A percentile compares a stretch with the other conserved stretches of the same genome.
Conservation (phyloP, 2,888 invertebrate species). For the Elmis aenea region DNA sequence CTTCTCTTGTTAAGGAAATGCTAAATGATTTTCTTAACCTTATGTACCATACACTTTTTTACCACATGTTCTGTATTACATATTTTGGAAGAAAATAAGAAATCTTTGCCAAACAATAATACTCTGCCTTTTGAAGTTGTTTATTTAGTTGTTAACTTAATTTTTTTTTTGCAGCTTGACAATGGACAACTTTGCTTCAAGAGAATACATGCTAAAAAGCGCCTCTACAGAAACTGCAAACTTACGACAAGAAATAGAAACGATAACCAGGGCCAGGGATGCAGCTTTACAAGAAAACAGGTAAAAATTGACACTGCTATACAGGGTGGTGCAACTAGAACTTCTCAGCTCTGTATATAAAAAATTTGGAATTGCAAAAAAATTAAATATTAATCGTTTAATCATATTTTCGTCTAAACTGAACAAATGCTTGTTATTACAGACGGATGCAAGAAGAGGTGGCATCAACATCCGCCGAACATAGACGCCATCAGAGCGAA, state of each 20-base stretch:
- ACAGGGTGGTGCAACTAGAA: neutral
- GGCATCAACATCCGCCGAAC: constrained; percentile 57
- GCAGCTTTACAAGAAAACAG: constrained; percentile 58
- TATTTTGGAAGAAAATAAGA: too few relatives aligned
- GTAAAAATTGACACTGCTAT: constrained; percentile 19
- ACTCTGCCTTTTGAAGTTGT: too few relatives aligned
- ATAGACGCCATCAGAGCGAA: constrained; percentile 59
- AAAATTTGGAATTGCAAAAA: too few relatives aligned
- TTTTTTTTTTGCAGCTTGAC: constrained; percentile 30
- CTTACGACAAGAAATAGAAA: constrained; percentile 56
- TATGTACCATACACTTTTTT: too few relatives aligned
- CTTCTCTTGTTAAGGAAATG: too few relatives aligned
- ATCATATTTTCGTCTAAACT: neutral
- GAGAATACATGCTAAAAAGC: constrained; percentile 51
- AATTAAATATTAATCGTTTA: too few relatives aligned
- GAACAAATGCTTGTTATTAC: constrained; percentile 9
- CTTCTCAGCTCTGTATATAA: neutral
- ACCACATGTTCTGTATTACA: too few relatives aligned
- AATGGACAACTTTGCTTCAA: constrained; percentile 42
- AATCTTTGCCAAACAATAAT: too few relatives aligned
- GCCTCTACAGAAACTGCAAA: constrained; percentile 53
- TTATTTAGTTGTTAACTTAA: neutral
- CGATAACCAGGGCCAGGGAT: constrained; percentile 54
- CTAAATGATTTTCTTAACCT: too few relatives aligned
- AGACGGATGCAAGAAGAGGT: constrained; percentile 71